phyloP scores from a whole-genome alignment of 2,888 invertebrate species.

The Phymatocera aterrima region DNA sequence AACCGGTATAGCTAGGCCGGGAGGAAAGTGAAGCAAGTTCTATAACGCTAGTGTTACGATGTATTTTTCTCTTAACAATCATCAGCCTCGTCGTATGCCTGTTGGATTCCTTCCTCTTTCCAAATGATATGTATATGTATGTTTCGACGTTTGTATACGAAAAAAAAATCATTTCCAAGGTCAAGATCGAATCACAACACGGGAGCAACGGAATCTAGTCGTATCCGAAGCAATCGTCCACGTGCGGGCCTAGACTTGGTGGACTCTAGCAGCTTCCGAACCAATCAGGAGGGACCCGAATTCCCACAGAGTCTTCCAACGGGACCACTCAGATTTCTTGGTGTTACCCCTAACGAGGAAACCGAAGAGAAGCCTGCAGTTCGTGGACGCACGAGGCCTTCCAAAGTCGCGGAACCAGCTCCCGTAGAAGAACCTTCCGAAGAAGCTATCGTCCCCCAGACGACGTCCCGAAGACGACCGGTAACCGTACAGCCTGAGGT shows the following conservation, averaged over 20 bases:
- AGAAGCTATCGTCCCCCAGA: constrained; percentile 61
- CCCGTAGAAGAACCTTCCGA: constrained; percentile 63
- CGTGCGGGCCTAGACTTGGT: constrained; percentile 88
- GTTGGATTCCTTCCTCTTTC: not conserved
- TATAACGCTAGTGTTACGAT: too few relatives aligned
- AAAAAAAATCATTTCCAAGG: constrained; percentile 55
- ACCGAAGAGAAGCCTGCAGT: constrained; percentile 64
- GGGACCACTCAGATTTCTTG: constrained; percentile 78
- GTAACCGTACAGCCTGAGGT: constrained; percentile 75
- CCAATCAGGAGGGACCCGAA: constrained; percentile 78
- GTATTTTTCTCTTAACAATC: too few relatives aligned
- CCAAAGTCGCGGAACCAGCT: constrained; percentile 63
- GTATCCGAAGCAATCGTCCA: constrained; percentile 69
- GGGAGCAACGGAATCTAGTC: constrained; percentile 68
- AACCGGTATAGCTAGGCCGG: not conserved
- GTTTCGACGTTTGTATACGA: not conserved
- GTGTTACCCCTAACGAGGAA: constrained; percentile 78
- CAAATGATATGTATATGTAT: not conserved
- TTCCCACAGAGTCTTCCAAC: constrained; percentile 78
- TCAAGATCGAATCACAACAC: constrained; percentile 71
- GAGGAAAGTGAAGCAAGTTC: too few relatives aligned
- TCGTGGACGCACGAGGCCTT: constrained; percentile 64
- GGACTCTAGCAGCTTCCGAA: constrained; percentile 89
- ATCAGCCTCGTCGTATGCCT: not conserved
- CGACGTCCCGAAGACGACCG: constrained; percentile 74